Conservation (phyloP, 2,113 vertebrate species). For the Pagrus major region DNA sequence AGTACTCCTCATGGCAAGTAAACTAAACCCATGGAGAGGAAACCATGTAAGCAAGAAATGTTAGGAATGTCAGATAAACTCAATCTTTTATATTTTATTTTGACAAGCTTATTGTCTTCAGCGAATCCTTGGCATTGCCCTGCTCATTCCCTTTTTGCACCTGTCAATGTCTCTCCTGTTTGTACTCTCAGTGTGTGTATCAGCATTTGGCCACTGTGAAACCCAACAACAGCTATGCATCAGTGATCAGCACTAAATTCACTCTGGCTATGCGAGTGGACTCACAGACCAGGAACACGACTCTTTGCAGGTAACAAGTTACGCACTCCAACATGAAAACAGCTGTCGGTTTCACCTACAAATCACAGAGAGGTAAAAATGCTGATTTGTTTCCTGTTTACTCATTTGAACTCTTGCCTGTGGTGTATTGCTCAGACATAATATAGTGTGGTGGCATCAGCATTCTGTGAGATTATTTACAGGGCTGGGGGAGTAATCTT, state of each 20-base stretch:
- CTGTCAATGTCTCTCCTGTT: neutral
- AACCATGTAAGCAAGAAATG: neutral
- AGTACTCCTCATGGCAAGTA: too few species aligned
- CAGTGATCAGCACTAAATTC: slow-evolving; percentile 80
- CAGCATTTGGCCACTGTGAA: slow-evolving; percentile 73
- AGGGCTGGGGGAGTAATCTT: slow-evolving; percentile 65
- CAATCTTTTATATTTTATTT: neutral
- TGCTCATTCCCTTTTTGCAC: neutral
- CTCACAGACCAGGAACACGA: slow-evolving; percentile 46
- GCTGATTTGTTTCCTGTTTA: slow-evolving; percentile 29
- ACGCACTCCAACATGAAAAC: neutral
- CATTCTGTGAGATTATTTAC: slow-evolving; percentile 78
- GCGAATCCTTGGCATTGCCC: neutral
- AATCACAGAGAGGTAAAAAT: neutral
- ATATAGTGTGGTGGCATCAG: slow-evolving; percentile 72
- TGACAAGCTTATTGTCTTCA: neutral
- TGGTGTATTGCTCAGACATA: slow-evolving; percentile 33
- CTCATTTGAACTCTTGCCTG: slow-evolving; percentile 18
- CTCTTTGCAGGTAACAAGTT: slow-evolving; percentile 78
- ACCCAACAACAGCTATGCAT: slow-evolving; percentile 66
- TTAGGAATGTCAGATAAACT: neutral
- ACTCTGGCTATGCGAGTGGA: slow-evolving; percentile 73
- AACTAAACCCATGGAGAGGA: too few species aligned
- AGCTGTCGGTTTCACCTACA: neutral
- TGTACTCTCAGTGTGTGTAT: slow-evolving; percentile 77